A percentile compares a stretch with the other conserved stretches of the same genome.
phyloP scores from a whole-genome alignment of 1,140 invertebrate genomes.

The Pseudoatta argentina region DNA sequence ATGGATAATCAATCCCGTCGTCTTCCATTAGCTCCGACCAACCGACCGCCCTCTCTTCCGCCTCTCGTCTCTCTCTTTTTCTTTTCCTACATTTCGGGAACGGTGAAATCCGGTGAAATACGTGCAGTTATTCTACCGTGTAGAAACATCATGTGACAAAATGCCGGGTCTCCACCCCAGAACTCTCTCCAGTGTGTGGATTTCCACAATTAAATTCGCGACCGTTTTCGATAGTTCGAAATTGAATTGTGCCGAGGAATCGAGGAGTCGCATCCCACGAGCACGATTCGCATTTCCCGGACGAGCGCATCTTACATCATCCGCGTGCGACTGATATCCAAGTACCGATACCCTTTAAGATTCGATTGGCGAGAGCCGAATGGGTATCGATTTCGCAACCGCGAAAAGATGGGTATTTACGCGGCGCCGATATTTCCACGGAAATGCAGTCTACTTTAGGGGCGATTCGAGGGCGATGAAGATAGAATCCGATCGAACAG shows the following conservation, averaged over 20 bases:
- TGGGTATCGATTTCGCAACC: constrained; percentile 40
- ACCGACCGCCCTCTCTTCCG: background rate
- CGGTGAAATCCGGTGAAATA: background rate
- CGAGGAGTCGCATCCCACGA: constrained; percentile 2
- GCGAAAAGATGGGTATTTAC: constrained; percentile 60
- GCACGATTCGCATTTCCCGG: constrained; percentile 41
- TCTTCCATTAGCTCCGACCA: constrained; percentile 22
- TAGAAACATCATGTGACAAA: background rate
- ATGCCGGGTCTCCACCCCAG: background rate
- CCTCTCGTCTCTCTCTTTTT: background rate
- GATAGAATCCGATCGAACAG: constrained; percentile 41
- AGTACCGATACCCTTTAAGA: constrained; percentile 42
- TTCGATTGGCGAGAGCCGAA: constrained; percentile 37
- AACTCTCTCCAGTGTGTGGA: background rate
- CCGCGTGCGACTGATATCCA: background rate
- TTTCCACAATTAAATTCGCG: constrained; percentile 39
- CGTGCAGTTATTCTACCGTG: background rate
- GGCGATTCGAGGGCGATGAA: constrained; percentile 28
- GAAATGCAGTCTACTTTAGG: constrained; percentile 52
- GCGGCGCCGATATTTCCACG: constrained; percentile 45
- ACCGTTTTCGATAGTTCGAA: background rate
- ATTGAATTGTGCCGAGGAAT: constrained; percentile 24
- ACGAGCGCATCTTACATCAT: constrained; percentile 13
- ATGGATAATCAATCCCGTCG: constrained; percentile 55
- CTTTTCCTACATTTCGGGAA: background rate